Percentiles rank a stretch among this genome's conserved stretches.
Evolutionary conservation across 2,113 vertebrate species (phyloP).

Genomic region (Typhlomys cinereus): DNA sequence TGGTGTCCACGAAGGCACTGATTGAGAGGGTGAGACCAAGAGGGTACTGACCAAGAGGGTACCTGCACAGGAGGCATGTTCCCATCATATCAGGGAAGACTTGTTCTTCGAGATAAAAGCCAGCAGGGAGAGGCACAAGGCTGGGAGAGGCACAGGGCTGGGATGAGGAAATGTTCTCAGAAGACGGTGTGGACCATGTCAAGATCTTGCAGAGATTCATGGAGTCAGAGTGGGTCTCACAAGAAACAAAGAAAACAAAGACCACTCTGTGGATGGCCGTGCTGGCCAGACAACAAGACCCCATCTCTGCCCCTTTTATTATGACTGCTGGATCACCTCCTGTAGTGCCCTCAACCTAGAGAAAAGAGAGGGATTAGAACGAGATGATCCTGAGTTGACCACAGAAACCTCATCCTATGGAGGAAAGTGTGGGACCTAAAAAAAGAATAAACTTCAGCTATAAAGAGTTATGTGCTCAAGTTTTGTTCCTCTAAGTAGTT

Average conservation of each 20-base stretch:
- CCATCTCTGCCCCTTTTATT: fast-evolving
- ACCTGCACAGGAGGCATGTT: neutral
- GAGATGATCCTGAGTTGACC: neutral
- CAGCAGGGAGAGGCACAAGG: neutral
- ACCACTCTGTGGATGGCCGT: fast-evolving
- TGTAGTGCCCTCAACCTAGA: neutral
- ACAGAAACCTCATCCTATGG: neutral
- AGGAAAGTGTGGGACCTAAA: neutral
- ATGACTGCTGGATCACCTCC: neutral
- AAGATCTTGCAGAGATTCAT: neutral
- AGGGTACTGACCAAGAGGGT: neutral
- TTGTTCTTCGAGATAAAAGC: fast-evolving
- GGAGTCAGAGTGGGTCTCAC: neutral
- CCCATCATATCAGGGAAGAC: neutral
- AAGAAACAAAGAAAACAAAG: neutral
- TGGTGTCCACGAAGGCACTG: neutral
- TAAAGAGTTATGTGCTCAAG: neutral
- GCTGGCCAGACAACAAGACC: neutral
- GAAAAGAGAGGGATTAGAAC: neutral
- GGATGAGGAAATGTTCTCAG: neutral
- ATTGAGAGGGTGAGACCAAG: too few relatives aligned
- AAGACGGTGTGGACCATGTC: neutral
- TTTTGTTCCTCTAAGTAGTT: neutral
- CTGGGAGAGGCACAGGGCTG: too few relatives aligned
- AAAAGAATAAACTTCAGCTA: neutral